Evolutionary conservation across 2,797 vertebrate genomes (phyloP).

Genomic region (Crocodylus rhombifer): DNA sequence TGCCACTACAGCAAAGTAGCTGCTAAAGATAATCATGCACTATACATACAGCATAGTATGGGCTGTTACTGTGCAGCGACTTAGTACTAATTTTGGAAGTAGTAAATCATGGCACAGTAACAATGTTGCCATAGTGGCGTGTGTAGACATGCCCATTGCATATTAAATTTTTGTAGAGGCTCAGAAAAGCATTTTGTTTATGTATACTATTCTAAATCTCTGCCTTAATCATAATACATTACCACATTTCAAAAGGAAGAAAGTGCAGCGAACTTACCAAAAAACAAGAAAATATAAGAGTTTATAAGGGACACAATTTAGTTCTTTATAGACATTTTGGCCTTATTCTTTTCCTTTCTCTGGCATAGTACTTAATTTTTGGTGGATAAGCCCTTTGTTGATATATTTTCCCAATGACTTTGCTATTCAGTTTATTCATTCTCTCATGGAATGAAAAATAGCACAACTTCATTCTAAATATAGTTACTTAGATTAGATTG

Average conservation of each 20-base stretch:
- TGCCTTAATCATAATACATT: background rate
- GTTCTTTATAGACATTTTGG: background rate
- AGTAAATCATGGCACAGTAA: too few species aligned
- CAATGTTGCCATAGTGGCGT: too few species aligned
- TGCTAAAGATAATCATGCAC: too few species aligned
- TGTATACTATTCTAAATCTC: background rate
- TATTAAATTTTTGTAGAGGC: background rate
- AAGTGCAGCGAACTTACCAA: background rate
- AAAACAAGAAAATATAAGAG: background rate
- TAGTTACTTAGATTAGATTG: too few species aligned
- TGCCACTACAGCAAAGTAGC: too few species aligned
- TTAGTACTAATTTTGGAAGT: too few species aligned
- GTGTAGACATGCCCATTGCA: too few species aligned
- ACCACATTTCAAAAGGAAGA: background rate
- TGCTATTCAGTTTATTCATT: background rate
- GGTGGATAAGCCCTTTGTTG: background rate
- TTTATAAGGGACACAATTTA: background rate
- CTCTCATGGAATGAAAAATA: background rate
- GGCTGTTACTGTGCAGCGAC: too few species aligned
- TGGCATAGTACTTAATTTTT: background rate
- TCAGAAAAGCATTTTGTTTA: background rate
- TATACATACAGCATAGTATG: too few species aligned
- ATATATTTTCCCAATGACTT: background rate
- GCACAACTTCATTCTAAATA: too few species aligned
- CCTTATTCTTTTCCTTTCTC: background rate